Evolutionary conservation across 1,140 invertebrate species (phyloP).

Genomic region (Parapsyche elsis): DNA sequence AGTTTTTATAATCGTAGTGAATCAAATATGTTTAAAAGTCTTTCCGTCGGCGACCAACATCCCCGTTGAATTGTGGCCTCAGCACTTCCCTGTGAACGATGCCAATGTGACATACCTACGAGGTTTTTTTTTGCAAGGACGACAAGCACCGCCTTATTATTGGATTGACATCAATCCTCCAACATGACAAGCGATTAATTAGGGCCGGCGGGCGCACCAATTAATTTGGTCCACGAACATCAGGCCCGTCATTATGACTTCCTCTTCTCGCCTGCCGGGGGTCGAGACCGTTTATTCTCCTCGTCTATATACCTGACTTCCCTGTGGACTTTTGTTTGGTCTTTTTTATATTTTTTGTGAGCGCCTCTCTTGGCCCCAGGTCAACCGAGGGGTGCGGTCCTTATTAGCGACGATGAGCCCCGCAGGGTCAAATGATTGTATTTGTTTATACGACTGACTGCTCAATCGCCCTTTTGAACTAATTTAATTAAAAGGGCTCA

Average conservation of each 20-base stretch:
- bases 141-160: slow-evolving; percentile 10
- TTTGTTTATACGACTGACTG: no score
- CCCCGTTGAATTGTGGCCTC: no score
- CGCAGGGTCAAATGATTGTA: no score
- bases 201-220: slow-evolving; percentile 2
- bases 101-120: no score
- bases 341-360: neutral
- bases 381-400: neutral
- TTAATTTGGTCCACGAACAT: slow-evolving; percentile 34
- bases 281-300: slow-evolving; percentile 9
- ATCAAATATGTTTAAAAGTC: no score
- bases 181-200: slow-evolving; percentile 39
- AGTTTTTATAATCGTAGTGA: no score
- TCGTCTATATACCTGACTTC: slow-evolving; percentile 17
- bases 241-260: slow-evolving; percentile 32
- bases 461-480: no score
- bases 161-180: slow-evolving; percentile 27
- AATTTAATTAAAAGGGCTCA: no score
- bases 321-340: neutral
- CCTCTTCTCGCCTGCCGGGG: slow-evolving; percentile 37
- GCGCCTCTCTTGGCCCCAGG: neutral
- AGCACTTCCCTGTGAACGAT: no score
- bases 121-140: no score
- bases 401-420: no score
- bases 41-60: no score